Evolutionary conservation across 2,888 invertebrate genomes (phyloP), one percentile per base, ranked within the genome.

Genomic region (Dryococelus australis): DNA sequence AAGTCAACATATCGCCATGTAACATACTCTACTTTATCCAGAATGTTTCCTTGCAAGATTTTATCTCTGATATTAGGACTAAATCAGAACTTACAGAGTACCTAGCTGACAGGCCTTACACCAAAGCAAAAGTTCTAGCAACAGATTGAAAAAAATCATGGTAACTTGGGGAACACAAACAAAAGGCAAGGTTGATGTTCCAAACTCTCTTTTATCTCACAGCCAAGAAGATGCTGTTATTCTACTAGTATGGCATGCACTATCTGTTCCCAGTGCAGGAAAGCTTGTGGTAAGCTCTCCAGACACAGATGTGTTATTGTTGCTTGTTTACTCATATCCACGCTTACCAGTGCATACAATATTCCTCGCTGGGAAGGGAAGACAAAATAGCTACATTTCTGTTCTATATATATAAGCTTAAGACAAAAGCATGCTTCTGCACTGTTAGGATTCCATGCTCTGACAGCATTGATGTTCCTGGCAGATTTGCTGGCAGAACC

Each of bases 21-120:
- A n/a, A n/a, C n/a, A n/a, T n/a, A n/a, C n/a, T n/a, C n/a, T n/a
- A n/a, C n/a, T n/a, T n/a, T n/a, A n/a, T n/a, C n/a, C n/a, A n/a
- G n/a, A n/a, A n/a, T n/a, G n/a, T n/a, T n/a, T n/a, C n/a, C n/a
- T n/a, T n/a, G n/a, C n/a, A n/a, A 65, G n/a, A n/a, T 16, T 24
- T 65, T 65, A 24, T n/a, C 65, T 65, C 65, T 65, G 65, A 65
- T 65, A 65, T 16, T n/a, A 65, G 65, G 65, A 65, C 65, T 65
- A 65, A 65, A 65, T 16, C 65, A n/a, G n/a, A n/a, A n/a, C n/a
- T n/a, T n/a, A 47, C 47, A 79, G 79, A 79, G 79, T 79, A 79
- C 79, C n/a, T 24, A 79, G 79, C 79, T 79, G 79, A 79, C 79
- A 79, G 20, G 9, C 26, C n/a, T n/a, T n/a, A 65, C 16, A n/a